Base-by-base conservation (phyloP, 2,797 vertebrate genomes). In the Cynopterus sphinx region DNA sequence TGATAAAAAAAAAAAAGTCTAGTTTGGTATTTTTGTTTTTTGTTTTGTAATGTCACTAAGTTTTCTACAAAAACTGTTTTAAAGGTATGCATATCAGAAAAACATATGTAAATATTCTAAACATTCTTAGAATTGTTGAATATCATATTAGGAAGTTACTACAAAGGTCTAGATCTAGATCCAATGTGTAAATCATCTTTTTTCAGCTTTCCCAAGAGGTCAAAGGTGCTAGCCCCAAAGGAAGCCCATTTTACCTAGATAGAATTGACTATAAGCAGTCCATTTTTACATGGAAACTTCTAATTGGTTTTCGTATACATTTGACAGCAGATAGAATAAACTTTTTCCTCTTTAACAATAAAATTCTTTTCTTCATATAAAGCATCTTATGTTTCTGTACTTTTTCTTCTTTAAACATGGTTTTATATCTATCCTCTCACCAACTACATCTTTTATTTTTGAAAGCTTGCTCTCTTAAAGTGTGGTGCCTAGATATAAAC, bases 21-120 rank as follows among this genome's bases (percentile, higher is more conserved):
- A 73, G 4, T 74, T 59, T n/a, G 9, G 1, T 51, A 3, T 17
- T 81, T 68, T n/a, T 17, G 2, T 6, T 22, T 79, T 94, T 49
- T 87, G 15, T 59, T 90, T 91, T 43, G 61, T 74, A 21, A 86
- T 51, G 17, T 87, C 61, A 46, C 46, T 68, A 73, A 79, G 21
- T 59, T 85, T 96, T 3, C 41, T 85, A 19, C 94, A 92, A 79
- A 41, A 90, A 49, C 9, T 85, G n/a, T 74, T 85, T 81, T 73
- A 57, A 82, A 89, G 26, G 41, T 81, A n/a, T 26, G 19, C 13
- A 63, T 57, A 46, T 19, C 78, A 86, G 5, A 31, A 88, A 81
- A 83, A 70, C 17, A 55, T n/a, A 26, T 77, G 43, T 51, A 84
- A 93, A 68, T 90, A 51, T 17, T n/a, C 51, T 70, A 92, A 92